Conservation (phyloP, 2,888 invertebrate species). For the Nipponacmea schrenckii region DNA sequence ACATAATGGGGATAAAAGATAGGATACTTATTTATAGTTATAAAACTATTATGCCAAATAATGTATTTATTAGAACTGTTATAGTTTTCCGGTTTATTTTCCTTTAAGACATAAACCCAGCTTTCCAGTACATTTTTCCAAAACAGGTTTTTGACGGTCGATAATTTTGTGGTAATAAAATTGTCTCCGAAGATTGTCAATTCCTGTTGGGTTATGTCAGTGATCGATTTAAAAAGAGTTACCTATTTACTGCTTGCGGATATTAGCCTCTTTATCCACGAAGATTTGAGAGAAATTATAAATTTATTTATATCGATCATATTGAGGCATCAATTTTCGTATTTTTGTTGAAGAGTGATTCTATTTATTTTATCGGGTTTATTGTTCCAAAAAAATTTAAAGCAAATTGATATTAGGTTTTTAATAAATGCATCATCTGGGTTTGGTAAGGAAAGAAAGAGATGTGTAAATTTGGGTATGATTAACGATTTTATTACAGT, state of each 20-base stretch:
- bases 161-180: too few relatives aligned
- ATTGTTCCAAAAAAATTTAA: conserved; percentile 17
- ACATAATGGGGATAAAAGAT: background rate
- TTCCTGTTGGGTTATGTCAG: too few relatives aligned
- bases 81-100: background rate
- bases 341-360: conserved; percentile 8
- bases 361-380: conserved; percentile 14
- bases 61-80: background rate
- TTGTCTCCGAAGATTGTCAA: too few relatives aligned
- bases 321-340: conserved; percentile 15
- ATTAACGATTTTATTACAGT: conserved; percentile 15
- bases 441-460: conserved; percentile 14
- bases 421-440: conserved; percentile 10
- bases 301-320: conserved; percentile 11
- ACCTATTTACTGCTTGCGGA: background rate
- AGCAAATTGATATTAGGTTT: conserved; percentile 9
- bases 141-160: background rate
- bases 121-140: background rate
- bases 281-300: too few relatives aligned
- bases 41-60: background rate
- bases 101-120: too few relatives aligned
- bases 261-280: conserved; percentile 17
- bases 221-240: too few relatives aligned
- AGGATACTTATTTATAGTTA: background rate
- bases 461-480: conserved; percentile 10